Percentiles rank a stretch among this genome's conserved stretches.
Conservation (phyloP, 2,113 vertebrate species). For the Falco punctatus region DNA sequence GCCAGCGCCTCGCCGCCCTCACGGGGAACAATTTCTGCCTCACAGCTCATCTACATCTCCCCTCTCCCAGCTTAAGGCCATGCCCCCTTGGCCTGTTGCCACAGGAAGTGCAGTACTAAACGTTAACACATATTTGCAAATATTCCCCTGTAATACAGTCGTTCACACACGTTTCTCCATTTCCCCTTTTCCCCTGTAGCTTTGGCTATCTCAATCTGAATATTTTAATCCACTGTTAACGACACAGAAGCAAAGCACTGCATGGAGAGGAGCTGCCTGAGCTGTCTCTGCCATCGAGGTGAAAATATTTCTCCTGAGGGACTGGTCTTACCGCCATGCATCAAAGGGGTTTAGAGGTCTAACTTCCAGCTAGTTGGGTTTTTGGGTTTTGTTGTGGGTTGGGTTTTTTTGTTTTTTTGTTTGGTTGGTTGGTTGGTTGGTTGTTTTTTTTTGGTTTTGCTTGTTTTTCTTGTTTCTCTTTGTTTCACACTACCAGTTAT, state of each 20-base stretch:
- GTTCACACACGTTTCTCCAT: rapidly evolving
- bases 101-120: neutral
- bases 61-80: too few relatives aligned
- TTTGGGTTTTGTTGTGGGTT: neutral
- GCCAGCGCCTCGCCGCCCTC: too few relatives aligned
- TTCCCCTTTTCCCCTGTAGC: neutral
- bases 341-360: neutral
- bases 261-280: neutral
- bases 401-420: too few relatives aligned
- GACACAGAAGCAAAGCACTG: neutral
- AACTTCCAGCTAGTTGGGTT: neutral
- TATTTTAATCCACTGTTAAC: neutral
- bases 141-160: neutral
- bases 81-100: too few relatives aligned
- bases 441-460: too few relatives aligned
- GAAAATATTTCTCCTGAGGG: neutral
- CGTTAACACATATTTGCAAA: neutral
- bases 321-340: neutral
- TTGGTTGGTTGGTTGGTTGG: too few relatives aligned
- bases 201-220: neutral
- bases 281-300: neutral
- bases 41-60: too few relatives aligned
- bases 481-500: neutral
- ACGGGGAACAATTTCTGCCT: too few relatives aligned
- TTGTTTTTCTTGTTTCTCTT: too few relatives aligned